These are phyloP conservation scores for Pterocles burchelli DNA, from an alignment of 2,113 vertebrate genomes.

Conservation along the genomic window DNA sequence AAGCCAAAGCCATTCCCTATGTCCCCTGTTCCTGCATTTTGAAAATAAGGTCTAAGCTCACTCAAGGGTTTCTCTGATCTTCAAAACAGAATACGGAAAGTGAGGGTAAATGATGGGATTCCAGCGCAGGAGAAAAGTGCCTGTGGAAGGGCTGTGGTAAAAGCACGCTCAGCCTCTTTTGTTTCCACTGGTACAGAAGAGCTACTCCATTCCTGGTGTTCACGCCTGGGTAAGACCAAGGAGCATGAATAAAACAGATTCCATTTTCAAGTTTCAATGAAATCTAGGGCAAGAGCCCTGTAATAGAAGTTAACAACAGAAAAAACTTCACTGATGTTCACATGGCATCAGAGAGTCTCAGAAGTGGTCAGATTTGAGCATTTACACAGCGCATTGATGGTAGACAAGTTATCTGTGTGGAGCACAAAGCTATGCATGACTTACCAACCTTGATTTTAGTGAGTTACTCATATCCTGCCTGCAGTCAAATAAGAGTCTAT, in stretches of 20 bases:
- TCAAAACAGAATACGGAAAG: neutral
- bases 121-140: neutral
- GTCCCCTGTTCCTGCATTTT: neutral
- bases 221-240: neutral
- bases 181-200: neutral
- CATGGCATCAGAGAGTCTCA: neutral
- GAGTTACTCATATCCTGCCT: conserved; percentile 7
- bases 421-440: neutral
- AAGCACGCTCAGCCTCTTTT: neutral
- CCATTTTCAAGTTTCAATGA: neutral
- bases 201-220: neutral
- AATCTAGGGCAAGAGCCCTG: neutral
- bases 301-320: neutral
- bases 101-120: neutral
- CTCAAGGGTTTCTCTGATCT: neutral
- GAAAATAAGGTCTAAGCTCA: neutral
- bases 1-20: neutral
- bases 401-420: neutral
- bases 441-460: neutral
- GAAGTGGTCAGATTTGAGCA: neutral
- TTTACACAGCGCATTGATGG: neutral
- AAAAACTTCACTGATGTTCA: neutral
- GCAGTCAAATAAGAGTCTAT: neutral
- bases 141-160: neutral
- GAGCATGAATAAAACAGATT: neutral